phyloP scores from a whole-genome alignment of 2,888 invertebrate species.

The Xanthia icteritia region DNA sequence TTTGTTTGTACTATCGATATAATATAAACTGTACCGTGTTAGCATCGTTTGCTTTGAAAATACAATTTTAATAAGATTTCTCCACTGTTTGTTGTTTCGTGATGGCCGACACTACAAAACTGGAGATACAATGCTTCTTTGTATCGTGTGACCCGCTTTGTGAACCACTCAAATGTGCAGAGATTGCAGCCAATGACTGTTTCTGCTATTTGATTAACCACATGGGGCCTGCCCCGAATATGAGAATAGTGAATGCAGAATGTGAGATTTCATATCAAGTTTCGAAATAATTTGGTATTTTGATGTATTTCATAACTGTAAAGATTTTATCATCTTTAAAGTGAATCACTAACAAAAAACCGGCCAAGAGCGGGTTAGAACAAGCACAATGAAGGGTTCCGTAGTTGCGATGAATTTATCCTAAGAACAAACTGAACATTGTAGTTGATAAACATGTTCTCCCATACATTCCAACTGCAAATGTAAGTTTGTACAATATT shows the following conservation, averaged over 20 bases:
- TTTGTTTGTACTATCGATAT: conserved; percentile 35
- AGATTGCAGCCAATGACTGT: conserved; percentile 26
- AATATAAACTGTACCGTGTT: conserved; percentile 25
- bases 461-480: too few species aligned
- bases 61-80: conserved; percentile 58
- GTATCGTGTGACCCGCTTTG: conserved; percentile 30
- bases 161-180: conserved; percentile 25
- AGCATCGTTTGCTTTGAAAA: conserved; percentile 41
- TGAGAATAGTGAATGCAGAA: neutral
- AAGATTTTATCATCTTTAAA: neutral
- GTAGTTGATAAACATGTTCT: too few species aligned
- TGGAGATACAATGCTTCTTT: conserved; percentile 9
- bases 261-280: conserved; percentile 1
- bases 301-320: neutral
- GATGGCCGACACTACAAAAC: conserved; percentile 11
- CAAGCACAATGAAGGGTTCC: too few species aligned
- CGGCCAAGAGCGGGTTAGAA: too few species aligned
- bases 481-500: too few species aligned
- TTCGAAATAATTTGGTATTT: neutral
- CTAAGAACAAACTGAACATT: too few species aligned
- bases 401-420: too few species aligned
- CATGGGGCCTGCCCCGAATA: conserved; percentile 19
- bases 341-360: neutral
- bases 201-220: conserved; percentile 28
- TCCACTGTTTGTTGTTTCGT: conserved; percentile 10